phyloP scores from a whole-genome alignment of 2,113 vertebrate species.

The Eolophus roseicapilla region DNA sequence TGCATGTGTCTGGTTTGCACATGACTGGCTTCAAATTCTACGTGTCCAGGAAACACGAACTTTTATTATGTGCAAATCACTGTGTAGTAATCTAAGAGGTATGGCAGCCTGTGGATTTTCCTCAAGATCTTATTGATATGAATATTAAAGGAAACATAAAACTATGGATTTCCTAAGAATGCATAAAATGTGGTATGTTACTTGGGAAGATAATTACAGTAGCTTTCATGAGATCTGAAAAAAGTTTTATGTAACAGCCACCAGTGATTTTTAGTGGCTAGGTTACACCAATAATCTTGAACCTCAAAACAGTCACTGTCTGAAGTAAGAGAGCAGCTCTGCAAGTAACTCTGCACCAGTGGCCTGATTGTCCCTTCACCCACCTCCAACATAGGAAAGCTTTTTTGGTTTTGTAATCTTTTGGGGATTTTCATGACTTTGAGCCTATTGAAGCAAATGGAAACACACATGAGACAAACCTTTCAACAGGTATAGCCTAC shows the following conservation, averaged over 20 bases:
- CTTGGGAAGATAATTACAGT: not conserved
- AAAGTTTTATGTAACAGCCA: not conserved
- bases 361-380: rapidly evolving
- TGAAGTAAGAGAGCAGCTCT: not conserved
- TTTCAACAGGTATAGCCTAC: not conserved
- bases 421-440: not conserved
- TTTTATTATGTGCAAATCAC: not conserved
- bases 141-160: not conserved
- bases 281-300: not conserved
- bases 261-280: not conserved
- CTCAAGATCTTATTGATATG: not conserved
- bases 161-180: not conserved
- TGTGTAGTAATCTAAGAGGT: not conserved
- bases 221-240: not conserved
- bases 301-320: not conserved
- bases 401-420: not conserved
- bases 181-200: not conserved
- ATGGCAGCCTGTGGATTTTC: not conserved
- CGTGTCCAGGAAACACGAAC: not conserved
- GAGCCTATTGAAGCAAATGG: not conserved
- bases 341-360: not conserved
- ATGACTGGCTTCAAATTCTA: not conserved
- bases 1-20: not conserved
- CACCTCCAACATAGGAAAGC: not conserved
- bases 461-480: not conserved